Conservation (phyloP, 1,140 invertebrate species). For the Orchesella cincta region DNA sequence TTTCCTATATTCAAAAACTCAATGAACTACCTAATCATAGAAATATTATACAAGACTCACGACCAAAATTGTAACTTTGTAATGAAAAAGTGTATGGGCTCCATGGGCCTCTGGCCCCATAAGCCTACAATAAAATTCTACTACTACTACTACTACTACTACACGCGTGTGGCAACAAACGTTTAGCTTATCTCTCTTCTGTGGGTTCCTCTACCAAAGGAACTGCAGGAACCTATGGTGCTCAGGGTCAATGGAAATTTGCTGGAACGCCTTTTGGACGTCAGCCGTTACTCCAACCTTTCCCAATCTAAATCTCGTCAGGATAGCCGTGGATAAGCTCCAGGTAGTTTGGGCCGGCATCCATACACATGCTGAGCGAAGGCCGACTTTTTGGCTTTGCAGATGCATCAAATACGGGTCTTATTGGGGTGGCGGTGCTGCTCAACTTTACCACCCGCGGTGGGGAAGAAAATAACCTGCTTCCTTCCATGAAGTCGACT, state of each 20-base stretch:
- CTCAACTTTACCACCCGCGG: conserved; percentile 42
- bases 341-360: conserved; percentile 56
- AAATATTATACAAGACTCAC: too few relatives aligned
- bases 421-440: conserved; percentile 41
- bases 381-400: conserved; percentile 47
- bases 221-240: conserved; percentile 52
- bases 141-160: too few relatives aligned
- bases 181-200: too few relatives aligned
- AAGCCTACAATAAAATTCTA: too few relatives aligned
- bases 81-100: too few relatives aligned
- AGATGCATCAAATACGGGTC: conserved; percentile 51
- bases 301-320: conserved; percentile 55
- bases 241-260: conserved; percentile 51
- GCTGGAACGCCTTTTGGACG: conserved; percentile 57
- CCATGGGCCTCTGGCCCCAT: too few relatives aligned
- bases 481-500: neutral
- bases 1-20: too few relatives aligned
- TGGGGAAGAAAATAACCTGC: conserved; percentile 48
- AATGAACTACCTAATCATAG: too few relatives aligned
- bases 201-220: conserved; percentile 53
- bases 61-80: too few relatives aligned
- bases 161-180: too few relatives aligned
- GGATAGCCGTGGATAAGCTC: conserved; percentile 54
- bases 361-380: conserved; percentile 56
- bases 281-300: conserved; percentile 55